Conservation (phyloP, 2,888 invertebrate genomes). For the Hydrotaea diabolus region DNA sequence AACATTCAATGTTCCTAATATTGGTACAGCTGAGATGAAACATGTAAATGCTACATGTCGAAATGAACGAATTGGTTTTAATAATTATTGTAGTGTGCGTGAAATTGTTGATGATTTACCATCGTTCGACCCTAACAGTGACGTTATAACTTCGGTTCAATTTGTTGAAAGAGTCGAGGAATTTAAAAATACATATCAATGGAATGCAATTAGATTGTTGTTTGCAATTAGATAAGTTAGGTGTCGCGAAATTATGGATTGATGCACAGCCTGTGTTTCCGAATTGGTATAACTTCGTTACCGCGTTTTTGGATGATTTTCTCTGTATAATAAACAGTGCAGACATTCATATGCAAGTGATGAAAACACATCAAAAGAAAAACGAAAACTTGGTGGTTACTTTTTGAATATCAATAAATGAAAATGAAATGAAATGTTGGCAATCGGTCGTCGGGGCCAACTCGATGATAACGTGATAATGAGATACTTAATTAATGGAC, state of each 20-base stretch:
- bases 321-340: slow-evolving; percentile 51
- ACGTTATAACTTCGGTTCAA: slow-evolving; percentile 46
- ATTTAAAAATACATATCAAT: slow-evolving; percentile 47
- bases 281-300: slow-evolving; percentile 45
- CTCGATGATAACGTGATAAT: slow-evolving; percentile 54
- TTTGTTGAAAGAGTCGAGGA: slow-evolving; percentile 53
- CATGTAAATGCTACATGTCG: too few species aligned
- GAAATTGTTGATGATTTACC: slow-evolving; percentile 50
- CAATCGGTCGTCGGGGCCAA: slow-evolving; percentile 55
- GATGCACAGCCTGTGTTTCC: slow-evolving; percentile 56
- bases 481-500: slow-evolving; percentile 53
- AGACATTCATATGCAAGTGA: slow-evolving; percentile 60
- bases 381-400: slow-evolving; percentile 42
- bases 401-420: too few species aligned
- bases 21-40: too few species aligned
- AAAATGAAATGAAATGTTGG: slow-evolving; percentile 52
- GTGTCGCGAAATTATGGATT: slow-evolving; percentile 54
- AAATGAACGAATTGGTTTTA: too few species aligned
- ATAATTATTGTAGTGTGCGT: slow-evolving; percentile 33
- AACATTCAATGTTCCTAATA: too few species aligned
- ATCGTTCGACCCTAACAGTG: slow-evolving; percentile 48
- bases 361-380: slow-evolving; percentile 47
- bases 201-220: slow-evolving; percentile 44
- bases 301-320: slow-evolving; percentile 51
- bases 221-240: slow-evolving; percentile 58